Base-by-base conservation (phyloP, 2,888 invertebrate genomes). In the Erannis defoliaria region DNA sequence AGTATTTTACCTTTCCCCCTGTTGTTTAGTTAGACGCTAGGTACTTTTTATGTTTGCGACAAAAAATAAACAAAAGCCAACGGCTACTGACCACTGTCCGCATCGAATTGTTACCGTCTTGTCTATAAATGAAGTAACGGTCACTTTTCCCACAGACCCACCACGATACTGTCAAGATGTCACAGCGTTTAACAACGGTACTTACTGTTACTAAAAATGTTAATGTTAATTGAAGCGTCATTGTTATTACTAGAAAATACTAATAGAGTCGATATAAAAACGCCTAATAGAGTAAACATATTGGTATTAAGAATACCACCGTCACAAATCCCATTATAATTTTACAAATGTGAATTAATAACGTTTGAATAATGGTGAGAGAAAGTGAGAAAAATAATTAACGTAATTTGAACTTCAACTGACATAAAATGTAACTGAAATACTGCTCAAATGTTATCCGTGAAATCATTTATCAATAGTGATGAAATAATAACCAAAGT, bases 161-260 rank as follows among this genome's bases (percentile, higher is more conserved):
- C 81, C 75, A 78, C 74, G 82, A 84, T 81, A 75, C 77, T 62
- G 70, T 78, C 88, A 84, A 86, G 88, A 93, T 93, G 92, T 80
- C 84, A 81, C 85, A 79, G 88, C 92, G 90, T 82, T 74, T 81
- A 21, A 76, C 75, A 66, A 88, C 84, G 91, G 91, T 92, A 90
- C 61, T 49, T 92, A 90, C 62, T 49, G 29, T 50, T 19, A 14
- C 16, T 31, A 49, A 57, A 55, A 50, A 57, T 56, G 42, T 40
- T 57, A 56, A 40, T 66, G 37, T 57, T n/a, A 56, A 23, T 46
- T 42, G n/a, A 5, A 12, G 42, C 5, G 23, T 23, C 5, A 23
- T 21, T 12, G 1, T 2, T 21, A 19, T 8, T 14, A 5, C 3
- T 35, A 35, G 2, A 35, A 14, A 35, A 23, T n/a, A 23, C 23